Evolutionary conservation across 2,113 vertebrate species (phyloP).

Genomic region (Mus musculus): GRCm39 chr17:50819001-50819500

Average conservation of each 20-base stretch:
- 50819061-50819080: not conserved
- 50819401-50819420: not conserved
- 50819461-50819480: not conserved
- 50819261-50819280: not conserved
- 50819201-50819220: not conserved
- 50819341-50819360: conserved; percentile 18
- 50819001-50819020: conserved; percentile 48
- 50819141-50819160: conserved; percentile 33
- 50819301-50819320: conserved; percentile 51
- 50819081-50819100: not conserved
- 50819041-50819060: conserved; percentile 37
- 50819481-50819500: not conserved
- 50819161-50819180: conserved; percentile 25
- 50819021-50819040: conserved; percentile 37
- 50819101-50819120: not conserved
- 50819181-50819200: not conserved
- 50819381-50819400: not conserved
- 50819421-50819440: not conserved
- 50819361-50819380: not conserved
- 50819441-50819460: not conserved
- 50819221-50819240: conserved; percentile 42
- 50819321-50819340: conserved; percentile 26
- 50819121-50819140: not conserved
- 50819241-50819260: not conserved
- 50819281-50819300: conserved; percentile 49